Evolutionary conservation across 2,113 vertebrate species (phyloP).

Genomic region (Synodontis membranacea): DNA sequence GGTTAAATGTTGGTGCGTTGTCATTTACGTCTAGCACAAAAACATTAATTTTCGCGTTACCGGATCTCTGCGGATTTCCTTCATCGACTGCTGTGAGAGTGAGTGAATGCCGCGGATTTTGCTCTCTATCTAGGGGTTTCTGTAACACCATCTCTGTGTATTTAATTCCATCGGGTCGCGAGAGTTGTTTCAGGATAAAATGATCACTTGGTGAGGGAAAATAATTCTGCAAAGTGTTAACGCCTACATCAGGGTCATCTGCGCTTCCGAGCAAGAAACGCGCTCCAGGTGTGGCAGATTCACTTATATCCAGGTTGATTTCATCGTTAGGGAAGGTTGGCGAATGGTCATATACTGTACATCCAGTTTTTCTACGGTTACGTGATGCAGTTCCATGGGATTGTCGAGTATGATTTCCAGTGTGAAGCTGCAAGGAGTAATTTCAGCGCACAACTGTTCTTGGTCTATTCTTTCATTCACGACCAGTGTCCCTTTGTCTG

Average conservation of each 20-base stretch:
- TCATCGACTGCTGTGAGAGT: slow-evolving; percentile 32
- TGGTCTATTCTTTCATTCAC: slow-evolving; percentile 37
- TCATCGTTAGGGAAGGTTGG: slow-evolving; percentile 25
- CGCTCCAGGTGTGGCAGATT: slow-evolving; percentile 8
- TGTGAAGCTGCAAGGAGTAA: slow-evolving; percentile 29
- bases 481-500: slow-evolving; percentile 25
- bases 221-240: slow-evolving; percentile 31
- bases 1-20: slow-evolving; percentile 37
- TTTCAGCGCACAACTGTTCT: slow-evolving; percentile 29
- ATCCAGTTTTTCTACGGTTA: slow-evolving; percentile 34
- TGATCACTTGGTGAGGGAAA: slow-evolving; percentile 21
- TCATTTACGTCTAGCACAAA: slow-evolving; percentile 31
- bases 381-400: slow-evolving; percentile 39
- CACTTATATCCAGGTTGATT: slow-evolving; percentile 37
- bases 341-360: slow-evolving; percentile 33
- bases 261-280: slow-evolving; percentile 28
- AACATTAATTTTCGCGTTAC: slow-evolving; percentile 13
- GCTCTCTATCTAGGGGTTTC: slow-evolving; percentile 34
- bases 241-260: slow-evolving; percentile 33
- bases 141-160: slow-evolving; percentile 40
- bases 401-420: slow-evolving; percentile 32
- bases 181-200: slow-evolving; percentile 31
- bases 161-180: slow-evolving; percentile 22
- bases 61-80: slow-evolving; percentile 25
- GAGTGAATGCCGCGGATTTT: background rate